Evolutionary conservation across 2,797 vertebrate genomes (phyloP), one percentile per base, ranked within the genome.

Genomic region (Odontamblyopus lacepedii): DNA sequence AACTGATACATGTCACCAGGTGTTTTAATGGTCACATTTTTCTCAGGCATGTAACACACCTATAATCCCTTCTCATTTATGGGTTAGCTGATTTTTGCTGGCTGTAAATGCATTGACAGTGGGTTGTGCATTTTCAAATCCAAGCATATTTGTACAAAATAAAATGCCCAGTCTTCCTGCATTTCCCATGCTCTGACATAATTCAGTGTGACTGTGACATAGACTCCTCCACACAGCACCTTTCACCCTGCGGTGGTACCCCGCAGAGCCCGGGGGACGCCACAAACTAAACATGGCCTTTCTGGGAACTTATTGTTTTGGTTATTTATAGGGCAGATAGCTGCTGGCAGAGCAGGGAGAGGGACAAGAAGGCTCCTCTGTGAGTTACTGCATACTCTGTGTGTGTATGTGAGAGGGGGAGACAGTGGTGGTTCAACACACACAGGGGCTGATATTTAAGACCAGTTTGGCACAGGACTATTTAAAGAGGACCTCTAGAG

Each of bases 231-330:
- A 75, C 64, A 74, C 56, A 27, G 61, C 76, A 80, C 69, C 80
- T 80, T 72, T 80, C 63, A 35, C 63, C 77, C 81, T 83, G n/a
- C 7, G 61, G 68, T 67, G 85, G 75, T 81, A 69, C 76, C 82
- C 86, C 81, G 26, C 84, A 71, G 78, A 13, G 6, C 82, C 79
- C 77, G 78, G 80, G 81, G 81, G 87, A 84, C 85, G 85, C 88
- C 78, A 76, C 82, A 83, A 74, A 73, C 85, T 86, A 86, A 89
- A 89, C 83, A 85, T 79, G 80, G 78, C 74, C 81, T 83, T 90
- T 85, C 77, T 88, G 83, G 82, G 83, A 88, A 88, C 79, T 87
- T 87, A 88, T 89, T 89, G 85, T 90, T 89, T 63, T 12, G 0
- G 70, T 85, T 91, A 89, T 89, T 90, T 89, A 84, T 88, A 91